Conservation (phyloP, 2,797 vertebrate genomes). For the Echiichthys vipera region DNA sequence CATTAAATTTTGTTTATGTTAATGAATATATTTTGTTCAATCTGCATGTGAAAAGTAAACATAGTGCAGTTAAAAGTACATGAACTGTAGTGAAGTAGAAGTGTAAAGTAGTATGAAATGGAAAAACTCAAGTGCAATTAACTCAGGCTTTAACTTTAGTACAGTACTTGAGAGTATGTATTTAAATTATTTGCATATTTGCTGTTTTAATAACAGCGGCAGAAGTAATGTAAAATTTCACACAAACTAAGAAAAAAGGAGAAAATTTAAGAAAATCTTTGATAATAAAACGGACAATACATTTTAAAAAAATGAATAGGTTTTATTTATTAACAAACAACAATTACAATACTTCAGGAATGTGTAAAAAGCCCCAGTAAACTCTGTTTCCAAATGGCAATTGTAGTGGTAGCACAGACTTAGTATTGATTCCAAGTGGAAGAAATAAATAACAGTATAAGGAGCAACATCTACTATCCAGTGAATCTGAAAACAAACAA, state of each 20-base stretch:
- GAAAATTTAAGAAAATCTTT: not conserved
- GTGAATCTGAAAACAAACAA: slow-evolving; percentile 3
- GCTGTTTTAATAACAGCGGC: too few relatives aligned
- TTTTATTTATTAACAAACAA: slow-evolving; percentile 30
- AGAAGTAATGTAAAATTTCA: not conserved
- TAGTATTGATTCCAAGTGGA: slow-evolving; percentile 6
- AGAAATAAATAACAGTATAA: not conserved
- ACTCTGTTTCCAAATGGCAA: not conserved
- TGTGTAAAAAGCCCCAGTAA: slow-evolving; percentile 26
- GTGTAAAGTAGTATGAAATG: too few relatives aligned
- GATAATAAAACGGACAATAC: not conserved
- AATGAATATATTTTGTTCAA: too few relatives aligned
- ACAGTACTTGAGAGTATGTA: too few relatives aligned
- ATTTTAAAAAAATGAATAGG: not conserved
- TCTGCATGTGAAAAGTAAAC: too few relatives aligned
- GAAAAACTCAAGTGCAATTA: too few relatives aligned
- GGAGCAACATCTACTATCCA: not conserved
- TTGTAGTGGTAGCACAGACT: not conserved
- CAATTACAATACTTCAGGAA: slow-evolving; percentile 10
- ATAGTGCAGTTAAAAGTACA: too few relatives aligned
- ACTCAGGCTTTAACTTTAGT: too few relatives aligned
- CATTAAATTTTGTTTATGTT: too few relatives aligned
- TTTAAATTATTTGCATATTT: too few relatives aligned
- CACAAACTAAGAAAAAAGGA: not conserved
- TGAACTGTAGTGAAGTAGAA: too few relatives aligned